Evolutionary conservation across 2,888 invertebrate species (phyloP), one percentile per base, ranked within the genome.

Genomic region (Xestia xanthographa): DNA sequence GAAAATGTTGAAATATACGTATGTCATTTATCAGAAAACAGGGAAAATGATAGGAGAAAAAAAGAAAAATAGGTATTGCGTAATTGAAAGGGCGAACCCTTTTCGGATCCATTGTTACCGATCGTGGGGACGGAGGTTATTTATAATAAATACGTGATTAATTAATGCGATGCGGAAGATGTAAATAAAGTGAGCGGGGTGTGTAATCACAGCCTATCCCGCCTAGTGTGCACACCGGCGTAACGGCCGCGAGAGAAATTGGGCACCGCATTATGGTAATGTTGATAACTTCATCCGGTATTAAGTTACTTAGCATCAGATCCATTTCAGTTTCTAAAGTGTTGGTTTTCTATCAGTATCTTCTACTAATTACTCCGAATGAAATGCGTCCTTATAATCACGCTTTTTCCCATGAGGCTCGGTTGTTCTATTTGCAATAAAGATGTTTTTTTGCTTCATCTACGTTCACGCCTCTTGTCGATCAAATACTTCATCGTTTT

Each of bases 1-100:
- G 8, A 72, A 62, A 72, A 29, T 22, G 41, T 66, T 50, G 3
- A 34, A 48, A 58, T 79, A 70, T 58, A n/a, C n/a, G n/a, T n/a
- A n/a, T n/a, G 22, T n/a, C 60, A 29, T 68, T 26, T n/a, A 22
- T 1, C 41, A 34, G 48, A 65, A 68, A 75, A 75, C 50, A 75
- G 75, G 62, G 72, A 72, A 48, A 69, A 63, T 41, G 14, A 38
- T 38, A n/a, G 43, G 45, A 66, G 22, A 65, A 58, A 45, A 58
- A 60, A 41, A n/a, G 20, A 60, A 41, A 50, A 22, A 50, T 60
- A 75, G 48, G 29, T 53, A 67, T 26, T 72, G 17, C 26, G 63
- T 78, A 67, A 72, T 76, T 73, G 76, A 82, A 75, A 70, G 12
- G 58, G 58, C 2, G 58, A 79, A 67, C 41, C 79, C 53, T 75